A percentile compares a stretch with the other conserved stretches of the same genome.
Conservation (phyloP, 2,113 vertebrate genomes). For the Microtus oregoni region DNA sequence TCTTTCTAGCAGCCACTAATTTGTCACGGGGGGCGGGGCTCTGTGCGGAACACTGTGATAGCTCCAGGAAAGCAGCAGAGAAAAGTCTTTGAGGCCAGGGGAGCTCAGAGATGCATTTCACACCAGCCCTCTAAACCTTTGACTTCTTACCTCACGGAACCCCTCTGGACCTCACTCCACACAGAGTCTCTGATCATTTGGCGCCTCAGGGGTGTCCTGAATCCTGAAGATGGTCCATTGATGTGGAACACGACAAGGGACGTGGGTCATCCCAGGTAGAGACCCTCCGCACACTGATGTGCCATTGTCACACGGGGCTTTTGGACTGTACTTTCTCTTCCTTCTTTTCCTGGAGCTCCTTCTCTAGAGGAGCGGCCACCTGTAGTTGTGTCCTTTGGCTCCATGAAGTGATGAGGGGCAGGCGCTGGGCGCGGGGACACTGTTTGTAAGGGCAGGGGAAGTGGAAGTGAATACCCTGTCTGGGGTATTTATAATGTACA, state of each 20-base stretch:
- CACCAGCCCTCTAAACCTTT: not conserved
- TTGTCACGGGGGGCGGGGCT: not conserved
- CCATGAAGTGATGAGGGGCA: slow-evolving; percentile 4
- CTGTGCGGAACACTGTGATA: not conserved
- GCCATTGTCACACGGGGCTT: not conserved
- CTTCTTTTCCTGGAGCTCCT: not conserved
- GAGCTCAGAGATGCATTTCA: not conserved
- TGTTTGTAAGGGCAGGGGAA: not conserved
- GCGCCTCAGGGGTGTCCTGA: not conserved
- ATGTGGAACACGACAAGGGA: not conserved
- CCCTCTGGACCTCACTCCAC: not conserved
- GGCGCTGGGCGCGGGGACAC: not conserved
- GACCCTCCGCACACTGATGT: not conserved
- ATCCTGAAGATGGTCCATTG: not conserved
- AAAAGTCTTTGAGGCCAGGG: not conserved
- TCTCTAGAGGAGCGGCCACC: not conserved
- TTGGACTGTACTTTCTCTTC: not conserved
- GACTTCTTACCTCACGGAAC: not conserved
- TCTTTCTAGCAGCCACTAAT: not conserved
- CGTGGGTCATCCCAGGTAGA: not conserved
- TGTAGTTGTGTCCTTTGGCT: slow-evolving; percentile 2
- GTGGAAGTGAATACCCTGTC: not conserved
- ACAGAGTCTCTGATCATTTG: not conserved
- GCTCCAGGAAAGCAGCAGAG: too few species aligned
- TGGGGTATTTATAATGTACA: not conserved